Conservation (phyloP, 1,140 invertebrate genomes). For the Leguminivora glycinivorella region DNA sequence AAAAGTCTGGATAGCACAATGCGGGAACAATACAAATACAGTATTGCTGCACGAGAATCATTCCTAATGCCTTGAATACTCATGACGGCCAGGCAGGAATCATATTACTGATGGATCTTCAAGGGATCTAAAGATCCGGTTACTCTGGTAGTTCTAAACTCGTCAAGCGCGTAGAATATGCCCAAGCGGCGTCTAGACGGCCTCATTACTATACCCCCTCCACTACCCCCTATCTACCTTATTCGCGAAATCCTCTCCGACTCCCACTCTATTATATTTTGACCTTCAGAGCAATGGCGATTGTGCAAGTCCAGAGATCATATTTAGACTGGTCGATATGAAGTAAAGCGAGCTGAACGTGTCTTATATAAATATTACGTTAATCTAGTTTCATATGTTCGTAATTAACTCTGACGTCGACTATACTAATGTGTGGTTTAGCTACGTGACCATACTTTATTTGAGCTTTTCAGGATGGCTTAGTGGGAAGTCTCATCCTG, state of each 20-base stretch:
- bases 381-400: background rate
- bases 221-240: conserved; percentile 33
- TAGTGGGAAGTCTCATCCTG: too few species aligned
- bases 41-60: conserved; percentile 41
- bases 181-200: conserved; percentile 62
- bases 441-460: conserved; percentile 4
- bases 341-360: background rate
- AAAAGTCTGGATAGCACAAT: conserved; percentile 37
- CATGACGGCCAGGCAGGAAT: background rate
- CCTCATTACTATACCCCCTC: conserved; percentile 55
- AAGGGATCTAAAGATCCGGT: background rate
- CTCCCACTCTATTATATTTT: background rate
- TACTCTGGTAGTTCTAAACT: background rate
- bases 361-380: conserved; percentile 13
- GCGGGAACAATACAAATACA: conserved; percentile 52
- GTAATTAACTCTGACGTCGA: background rate
- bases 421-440: background rate
- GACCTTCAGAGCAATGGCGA: background rate
- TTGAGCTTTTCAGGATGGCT: background rate
- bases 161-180: background rate
- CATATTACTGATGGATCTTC: background rate
- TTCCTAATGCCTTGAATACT: background rate
- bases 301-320: background rate
- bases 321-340: background rate
- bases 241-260: background rate